These are phyloP conservation scores for Tangara arthus DNA, from an alignment of 2,797 vertebrate genomes.

Conservation along the genomic window DNA sequence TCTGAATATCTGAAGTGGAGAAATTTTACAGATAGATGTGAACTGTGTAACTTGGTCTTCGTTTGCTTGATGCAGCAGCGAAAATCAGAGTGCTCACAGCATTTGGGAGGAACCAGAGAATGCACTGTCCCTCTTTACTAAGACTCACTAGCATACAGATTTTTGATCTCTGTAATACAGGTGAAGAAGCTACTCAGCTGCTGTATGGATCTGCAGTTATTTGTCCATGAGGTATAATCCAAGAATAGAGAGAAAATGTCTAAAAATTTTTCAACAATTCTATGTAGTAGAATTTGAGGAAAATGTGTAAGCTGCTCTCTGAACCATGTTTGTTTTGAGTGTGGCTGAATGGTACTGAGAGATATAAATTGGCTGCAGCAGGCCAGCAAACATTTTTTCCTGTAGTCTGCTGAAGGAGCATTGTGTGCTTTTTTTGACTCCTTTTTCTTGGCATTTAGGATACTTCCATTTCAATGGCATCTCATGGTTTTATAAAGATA, in stretches of 20 bases:
- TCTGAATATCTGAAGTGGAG: background rate
- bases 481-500: background rate
- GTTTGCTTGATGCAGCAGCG: background rate
- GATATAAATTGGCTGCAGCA: background rate
- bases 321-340: background rate
- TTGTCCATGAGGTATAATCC: background rate
- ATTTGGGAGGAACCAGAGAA: background rate
- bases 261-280: background rate
- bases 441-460: background rate
- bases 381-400: background rate
- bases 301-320: background rate
- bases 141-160: background rate
- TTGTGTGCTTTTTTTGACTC: background rate
- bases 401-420: background rate
- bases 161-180: background rate
- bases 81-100: background rate
- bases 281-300: background rate
- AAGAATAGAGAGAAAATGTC: background rate
- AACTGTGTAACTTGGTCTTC: background rate
- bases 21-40: background rate
- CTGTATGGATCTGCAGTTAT: background rate
- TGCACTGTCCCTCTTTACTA: background rate
- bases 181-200: background rate
- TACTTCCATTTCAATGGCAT: background rate
- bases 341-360: background rate